Conservation (phyloP, 2,797 vertebrate species). For the Bucorvus abyssinicus region DNA sequence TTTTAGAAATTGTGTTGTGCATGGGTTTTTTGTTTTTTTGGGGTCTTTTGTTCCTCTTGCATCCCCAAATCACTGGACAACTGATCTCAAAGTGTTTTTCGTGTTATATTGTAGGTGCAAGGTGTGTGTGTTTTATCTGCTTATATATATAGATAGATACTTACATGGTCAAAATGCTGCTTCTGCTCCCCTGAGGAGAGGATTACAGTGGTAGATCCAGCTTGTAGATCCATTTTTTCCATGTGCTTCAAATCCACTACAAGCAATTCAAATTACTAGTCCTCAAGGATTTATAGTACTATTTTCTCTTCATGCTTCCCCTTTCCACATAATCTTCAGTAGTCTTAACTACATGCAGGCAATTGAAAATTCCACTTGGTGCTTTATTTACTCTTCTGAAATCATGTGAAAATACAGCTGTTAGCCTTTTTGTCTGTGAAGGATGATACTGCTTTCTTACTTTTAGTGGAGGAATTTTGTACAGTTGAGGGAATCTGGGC, state of each 20-base stretch:
- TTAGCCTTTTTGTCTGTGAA: not conserved
- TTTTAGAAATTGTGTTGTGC: not conserved
- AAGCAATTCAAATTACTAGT: not conserved
- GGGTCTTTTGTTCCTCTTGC: not conserved
- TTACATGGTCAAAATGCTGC: not conserved
- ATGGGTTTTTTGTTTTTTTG: not conserved
- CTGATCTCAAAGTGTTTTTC: not conserved
- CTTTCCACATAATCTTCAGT: not conserved
- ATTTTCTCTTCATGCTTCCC: not conserved
- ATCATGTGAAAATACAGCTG: not conserved
- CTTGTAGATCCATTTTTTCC: not conserved
- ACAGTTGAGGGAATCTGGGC: not conserved
- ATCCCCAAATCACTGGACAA: not conserved
- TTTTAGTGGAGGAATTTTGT: not conserved
- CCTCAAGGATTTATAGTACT: not conserved
- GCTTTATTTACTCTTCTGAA: not conserved
- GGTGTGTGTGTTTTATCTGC: not conserved
- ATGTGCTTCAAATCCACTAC: not conserved
- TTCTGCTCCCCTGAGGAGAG: not conserved
- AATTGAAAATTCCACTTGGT: not conserved
- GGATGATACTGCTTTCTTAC: not conserved
- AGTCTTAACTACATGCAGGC: not conserved
- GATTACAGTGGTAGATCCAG: not conserved
- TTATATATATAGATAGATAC: accelerated
- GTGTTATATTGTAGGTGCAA: not conserved